Conservation (phyloP, 2,797 vertebrate genomes). For the Discoglossus pictus region DNA sequence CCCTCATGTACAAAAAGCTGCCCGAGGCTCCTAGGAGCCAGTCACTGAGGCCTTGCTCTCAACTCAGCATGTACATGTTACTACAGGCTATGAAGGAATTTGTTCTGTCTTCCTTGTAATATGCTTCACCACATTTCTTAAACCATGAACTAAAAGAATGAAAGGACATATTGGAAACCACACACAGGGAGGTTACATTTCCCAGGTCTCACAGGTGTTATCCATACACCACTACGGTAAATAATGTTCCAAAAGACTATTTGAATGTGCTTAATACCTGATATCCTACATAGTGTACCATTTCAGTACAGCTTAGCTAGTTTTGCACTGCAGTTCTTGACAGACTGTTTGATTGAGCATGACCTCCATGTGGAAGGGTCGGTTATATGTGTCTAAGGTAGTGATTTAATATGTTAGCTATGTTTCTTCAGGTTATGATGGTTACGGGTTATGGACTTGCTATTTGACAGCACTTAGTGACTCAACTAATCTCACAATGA, state of each 20-base stretch:
- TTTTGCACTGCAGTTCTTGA: slow-evolving; percentile 22
- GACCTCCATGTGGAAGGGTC: slow-evolving; percentile 27
- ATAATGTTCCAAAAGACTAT: slow-evolving; percentile 16
- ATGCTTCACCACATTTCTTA: slow-evolving; percentile 49
- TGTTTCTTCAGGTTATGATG: slow-evolving; percentile 47
- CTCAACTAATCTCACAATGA: slow-evolving; percentile 27
- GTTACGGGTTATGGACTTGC: slow-evolving; percentile 41
- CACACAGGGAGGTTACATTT: slow-evolving; percentile 33
- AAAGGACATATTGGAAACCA: slow-evolving; percentile 31
- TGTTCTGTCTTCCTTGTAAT: slow-evolving; percentile 43
- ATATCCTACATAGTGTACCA: neutral
- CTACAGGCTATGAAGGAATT: slow-evolving; percentile 48
- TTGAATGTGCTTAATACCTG: slow-evolving; percentile 1
- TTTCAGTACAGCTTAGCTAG: slow-evolving; percentile 20
- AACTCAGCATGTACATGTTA: slow-evolving; percentile 34
- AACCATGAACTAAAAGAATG: slow-evolving; percentile 35
- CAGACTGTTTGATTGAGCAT: slow-evolving; percentile 23
- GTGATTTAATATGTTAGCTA: slow-evolving; percentile 43
- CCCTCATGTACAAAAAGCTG: slow-evolving; percentile 35
- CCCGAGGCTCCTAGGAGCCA: slow-evolving; percentile 35
- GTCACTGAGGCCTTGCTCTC: slow-evolving; percentile 32
- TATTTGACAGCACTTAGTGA: slow-evolving; percentile 31
- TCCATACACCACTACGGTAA: slow-evolving; percentile 1
- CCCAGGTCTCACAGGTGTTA: slow-evolving; percentile 23
- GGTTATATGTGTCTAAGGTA: slow-evolving; percentile 11